Conservation (phyloP, 2,797 vertebrate genomes). For the Sebastes oblongus region DNA sequence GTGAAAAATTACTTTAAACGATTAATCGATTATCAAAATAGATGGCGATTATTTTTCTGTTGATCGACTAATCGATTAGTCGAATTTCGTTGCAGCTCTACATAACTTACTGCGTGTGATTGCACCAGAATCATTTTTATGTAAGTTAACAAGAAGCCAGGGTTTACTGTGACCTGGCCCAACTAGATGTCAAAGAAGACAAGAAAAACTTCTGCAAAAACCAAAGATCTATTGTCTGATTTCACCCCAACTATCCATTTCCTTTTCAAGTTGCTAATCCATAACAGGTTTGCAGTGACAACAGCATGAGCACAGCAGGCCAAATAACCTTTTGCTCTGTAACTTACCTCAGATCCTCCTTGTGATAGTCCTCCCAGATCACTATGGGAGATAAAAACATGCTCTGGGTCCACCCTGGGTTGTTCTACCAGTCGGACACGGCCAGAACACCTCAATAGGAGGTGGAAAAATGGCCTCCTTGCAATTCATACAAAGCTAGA, state of each 20-base stretch:
- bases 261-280: neutral
- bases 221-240: neutral
- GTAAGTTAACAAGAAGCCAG: neutral
- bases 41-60: no score
- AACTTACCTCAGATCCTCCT: neutral
- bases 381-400: neutral
- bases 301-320: neutral
- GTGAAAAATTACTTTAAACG: no score
- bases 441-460: neutral
- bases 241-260: neutral
- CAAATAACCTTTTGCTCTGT: neutral
- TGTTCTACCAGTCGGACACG: neutral
- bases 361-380: neutral
- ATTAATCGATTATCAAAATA: no score
- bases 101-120: neutral
- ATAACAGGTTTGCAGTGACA: neutral
- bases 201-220: neutral
- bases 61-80: no score
- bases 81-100: no score
- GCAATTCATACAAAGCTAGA: neutral
- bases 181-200: neutral
- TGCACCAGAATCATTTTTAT: neutral
- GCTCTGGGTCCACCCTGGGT: neutral
- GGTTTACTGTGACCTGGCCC: no score
- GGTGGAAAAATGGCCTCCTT: neutral